Base-by-base conservation (phyloP, 1,140 invertebrate genomes). In the Copidosoma floridanum region DNA sequence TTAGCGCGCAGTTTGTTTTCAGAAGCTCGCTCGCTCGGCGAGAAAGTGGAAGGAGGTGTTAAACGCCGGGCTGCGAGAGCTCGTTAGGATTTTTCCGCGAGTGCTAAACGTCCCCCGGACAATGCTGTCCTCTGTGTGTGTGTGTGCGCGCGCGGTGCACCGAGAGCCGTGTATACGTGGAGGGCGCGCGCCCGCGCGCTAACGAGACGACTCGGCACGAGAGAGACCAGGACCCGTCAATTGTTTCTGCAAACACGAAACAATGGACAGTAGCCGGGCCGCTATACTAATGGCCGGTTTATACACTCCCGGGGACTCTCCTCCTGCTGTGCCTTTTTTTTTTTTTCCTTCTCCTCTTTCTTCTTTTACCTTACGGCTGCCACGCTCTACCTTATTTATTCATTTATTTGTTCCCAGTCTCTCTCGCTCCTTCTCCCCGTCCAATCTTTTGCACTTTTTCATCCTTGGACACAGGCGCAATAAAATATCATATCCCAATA, bases 191-290 rank as follows among this genome's bases (percentile, higher is more conserved):
- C 14, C 6, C 21, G 61, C 64, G 67, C 76, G 76, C 79, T 81
- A 81, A 81, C 78, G 79, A 81, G 79, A 79, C 76, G 78, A 75
- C 72, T 6, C 29, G 64, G 74, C 76, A 75, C 74, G 73, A 63
- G 68, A 61, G 59, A 60, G 73, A 51, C 63, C 53, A 60, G 70
- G 62, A 64, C 69, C 73, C 76, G 78, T 78, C 78, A 81, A 81
- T 81, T 81, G 78, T 80, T 79, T 75, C 74, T 71, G 76, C 78
- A 81, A 81, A 81, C 78, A 79, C 68, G 72, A 79, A 78, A 81
- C 77, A 81, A 81, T 80, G 77, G 76, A 81, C 77, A 80, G 77
- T 80, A 75, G 76, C 73, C 69, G 67, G 57, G 66, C 52, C 43
- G 59, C 69, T 66, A 73, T 79, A 79, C 77, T 79, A 80, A 80